Conservation (phyloP, 2,888 invertebrate genomes). For the Baccha elongata region DNA sequence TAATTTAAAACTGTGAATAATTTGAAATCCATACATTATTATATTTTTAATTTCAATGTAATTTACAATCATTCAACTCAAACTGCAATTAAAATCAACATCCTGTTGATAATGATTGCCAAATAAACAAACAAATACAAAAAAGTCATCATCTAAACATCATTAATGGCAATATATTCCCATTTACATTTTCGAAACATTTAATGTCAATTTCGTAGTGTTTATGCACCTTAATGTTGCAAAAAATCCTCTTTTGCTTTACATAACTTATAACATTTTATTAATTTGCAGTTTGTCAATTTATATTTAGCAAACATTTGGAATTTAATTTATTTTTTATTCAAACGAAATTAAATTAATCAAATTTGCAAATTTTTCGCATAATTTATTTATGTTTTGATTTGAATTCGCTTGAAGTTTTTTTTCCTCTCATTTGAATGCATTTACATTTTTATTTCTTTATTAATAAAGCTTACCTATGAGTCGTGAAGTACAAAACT, state of each 20-base stretch:
- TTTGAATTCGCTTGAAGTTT: conserved; percentile 8
- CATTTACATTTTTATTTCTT: conserved; percentile 15
- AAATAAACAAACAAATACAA: conserved; percentile 18
- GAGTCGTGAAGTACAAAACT: too few species aligned
- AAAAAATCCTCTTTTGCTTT: conserved; percentile 20
- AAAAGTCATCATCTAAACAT: conserved; percentile 8
- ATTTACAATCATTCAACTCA: conserved; percentile 8
- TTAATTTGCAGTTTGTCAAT: too few species aligned
- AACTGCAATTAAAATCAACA: conserved; percentile 58
- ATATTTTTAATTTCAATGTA: too few species aligned
- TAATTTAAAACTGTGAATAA: too few species aligned
- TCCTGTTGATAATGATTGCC: conserved; percentile 58
- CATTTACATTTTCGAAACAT: conserved; percentile 63
- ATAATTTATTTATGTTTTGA: conserved; percentile 9
- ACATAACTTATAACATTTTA: conserved; percentile 31
- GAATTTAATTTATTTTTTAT: conserved; percentile 43
- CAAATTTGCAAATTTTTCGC: conserved; percentile 41
- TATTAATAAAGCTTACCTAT: conserved; percentile 22
- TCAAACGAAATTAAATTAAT: conserved; percentile 26
- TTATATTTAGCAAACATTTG: conserved; percentile 41
- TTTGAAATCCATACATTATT: too few species aligned
- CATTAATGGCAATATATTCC: neutral
- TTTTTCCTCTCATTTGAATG: neutral
- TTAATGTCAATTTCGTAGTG: neutral
- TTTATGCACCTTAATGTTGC: neutral